Percentiles rank a stretch among this genome's conserved stretches.
Evolutionary conservation across 2,888 invertebrate species (phyloP).

Genomic region (Eurois occulta): DNA sequence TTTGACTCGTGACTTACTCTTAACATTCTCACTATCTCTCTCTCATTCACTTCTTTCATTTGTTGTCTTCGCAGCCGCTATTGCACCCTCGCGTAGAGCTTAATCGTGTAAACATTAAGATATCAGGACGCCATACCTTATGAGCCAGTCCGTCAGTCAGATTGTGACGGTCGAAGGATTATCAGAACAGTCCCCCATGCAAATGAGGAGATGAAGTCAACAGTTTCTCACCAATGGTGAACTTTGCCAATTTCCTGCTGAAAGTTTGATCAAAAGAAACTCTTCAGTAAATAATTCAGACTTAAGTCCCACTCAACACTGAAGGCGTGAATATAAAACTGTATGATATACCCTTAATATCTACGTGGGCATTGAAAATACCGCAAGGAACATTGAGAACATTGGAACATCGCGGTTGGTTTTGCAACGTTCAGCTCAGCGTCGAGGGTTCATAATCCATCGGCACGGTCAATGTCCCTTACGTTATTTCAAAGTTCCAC

Average conservation of each 20-base stretch:
- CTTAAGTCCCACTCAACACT: not conserved
- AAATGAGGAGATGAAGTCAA: not conserved
- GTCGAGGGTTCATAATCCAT: not conserved
- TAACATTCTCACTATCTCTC: no score
- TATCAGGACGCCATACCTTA: no score
- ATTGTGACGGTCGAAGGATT: not conserved
- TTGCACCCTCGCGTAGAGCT: no score
- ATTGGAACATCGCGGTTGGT: no score
- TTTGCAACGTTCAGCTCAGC: not conserved
- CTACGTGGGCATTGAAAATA: not conserved
- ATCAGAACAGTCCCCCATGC: not conserved
- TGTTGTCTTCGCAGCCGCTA: no score
- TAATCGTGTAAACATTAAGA: no score
- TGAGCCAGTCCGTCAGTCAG: not conserved
- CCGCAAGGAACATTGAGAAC: not conserved
- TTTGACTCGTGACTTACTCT: no score
- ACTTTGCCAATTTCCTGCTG: not conserved
- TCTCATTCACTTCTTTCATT: no score
- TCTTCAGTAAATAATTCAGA: constrained; percentile 8
- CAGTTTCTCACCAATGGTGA: not conserved
- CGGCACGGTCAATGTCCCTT: not conserved
- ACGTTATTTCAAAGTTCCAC: not conserved
- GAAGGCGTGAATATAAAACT: constrained; percentile 6
- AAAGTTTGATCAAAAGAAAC: not conserved
- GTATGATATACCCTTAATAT: not conserved